Base-by-base conservation (phyloP, 2,797 vertebrate species). In the Oophaga sylvatica region DNA sequence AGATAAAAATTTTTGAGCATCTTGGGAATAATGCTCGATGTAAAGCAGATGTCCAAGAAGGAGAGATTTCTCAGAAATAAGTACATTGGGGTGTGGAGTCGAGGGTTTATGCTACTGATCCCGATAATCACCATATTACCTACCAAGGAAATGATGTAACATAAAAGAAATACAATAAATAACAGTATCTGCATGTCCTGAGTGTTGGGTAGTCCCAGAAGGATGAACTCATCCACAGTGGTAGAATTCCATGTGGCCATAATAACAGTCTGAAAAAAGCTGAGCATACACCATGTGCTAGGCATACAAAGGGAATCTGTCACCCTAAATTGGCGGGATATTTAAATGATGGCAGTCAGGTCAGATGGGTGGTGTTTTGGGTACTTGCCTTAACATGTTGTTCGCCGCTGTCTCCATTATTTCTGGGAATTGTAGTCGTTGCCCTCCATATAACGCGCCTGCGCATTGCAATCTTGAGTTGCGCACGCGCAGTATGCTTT, bases 51-150 rank as follows among this genome's bases (percentile, higher is more conserved):
- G 41, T 85, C 83, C 59, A 85, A 56, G 56, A 84, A 84, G 57
- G 83, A 75, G 59, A 84, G 62, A 56, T 84, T 84, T n/a, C 83
- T 78, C 60, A 79, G n/a, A 63, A 85, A 85, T 45, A 85, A 79
- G 35, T 45, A 73, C 70, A 73, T 73, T 19, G 70, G 70, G 0
- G 70, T 73, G 19, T 20, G 19, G 17, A 73, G 70, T 19, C 70
- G 31, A 2, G 70, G 70, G 70, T 73, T 41, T 41, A 45, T 10
- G 9, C 6, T 79, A 53, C 84, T 85, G n/a, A 85, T 56, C 45
- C 41, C 22, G 20, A 85, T 79, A 17, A 85, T 85, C 7, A 85
- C 10, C 29, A 68, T 56, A 31, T 85, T 85, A 68, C 84, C 84
- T 8, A 57, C 29, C n/a, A 85, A 29, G 16, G 83, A 85, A 63